Evolutionary conservation across 2,113 vertebrate genomes (phyloP).

Genomic region (Pholis gunnellus): DNA sequence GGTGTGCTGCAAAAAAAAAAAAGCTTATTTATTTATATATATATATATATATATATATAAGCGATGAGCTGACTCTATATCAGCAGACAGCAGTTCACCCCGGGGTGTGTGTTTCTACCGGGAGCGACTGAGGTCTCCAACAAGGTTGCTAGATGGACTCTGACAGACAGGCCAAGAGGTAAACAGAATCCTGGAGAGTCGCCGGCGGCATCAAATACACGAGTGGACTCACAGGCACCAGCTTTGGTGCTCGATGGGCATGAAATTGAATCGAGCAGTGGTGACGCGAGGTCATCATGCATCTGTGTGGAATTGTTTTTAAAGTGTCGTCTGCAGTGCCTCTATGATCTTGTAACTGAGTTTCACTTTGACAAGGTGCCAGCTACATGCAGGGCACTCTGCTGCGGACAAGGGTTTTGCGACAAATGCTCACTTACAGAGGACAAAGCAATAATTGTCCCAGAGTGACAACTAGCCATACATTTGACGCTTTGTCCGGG

Average conservation of each 20-base stretch:
- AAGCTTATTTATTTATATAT: not conserved
- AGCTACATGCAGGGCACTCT: not conserved
- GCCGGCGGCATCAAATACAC: conserved; percentile 33
- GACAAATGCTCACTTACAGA: not conserved
- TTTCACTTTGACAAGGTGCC: conserved; percentile 28
- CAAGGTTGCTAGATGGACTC: conserved; percentile 26
- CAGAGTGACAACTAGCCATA: conserved; percentile 3
- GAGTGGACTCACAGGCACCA: conserved; percentile 44
- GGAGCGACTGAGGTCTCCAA: conserved; percentile 25
- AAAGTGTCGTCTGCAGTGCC: conserved; percentile 11
- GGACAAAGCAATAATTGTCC: not conserved
- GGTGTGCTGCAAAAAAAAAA: not conserved
- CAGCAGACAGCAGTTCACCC: conserved; percentile 26
- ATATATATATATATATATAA: not conserved
- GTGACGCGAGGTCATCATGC: conserved; percentile 44
- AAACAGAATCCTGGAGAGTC: conserved; percentile 48
- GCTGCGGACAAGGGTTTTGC: not conserved
- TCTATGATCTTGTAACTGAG: not conserved
- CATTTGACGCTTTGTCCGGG: conserved; percentile 19
- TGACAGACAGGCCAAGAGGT: conserved; percentile 39
- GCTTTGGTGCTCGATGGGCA: conserved; percentile 46
- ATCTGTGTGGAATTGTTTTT: conserved; percentile 6
- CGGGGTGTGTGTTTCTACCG: conserved; percentile 8
- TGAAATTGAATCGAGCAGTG: conserved; percentile 60
- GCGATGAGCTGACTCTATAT: conserved; percentile 18